Conservation (phyloP, 2,888 invertebrate species). For the Iphiclides podalirius region DNA sequence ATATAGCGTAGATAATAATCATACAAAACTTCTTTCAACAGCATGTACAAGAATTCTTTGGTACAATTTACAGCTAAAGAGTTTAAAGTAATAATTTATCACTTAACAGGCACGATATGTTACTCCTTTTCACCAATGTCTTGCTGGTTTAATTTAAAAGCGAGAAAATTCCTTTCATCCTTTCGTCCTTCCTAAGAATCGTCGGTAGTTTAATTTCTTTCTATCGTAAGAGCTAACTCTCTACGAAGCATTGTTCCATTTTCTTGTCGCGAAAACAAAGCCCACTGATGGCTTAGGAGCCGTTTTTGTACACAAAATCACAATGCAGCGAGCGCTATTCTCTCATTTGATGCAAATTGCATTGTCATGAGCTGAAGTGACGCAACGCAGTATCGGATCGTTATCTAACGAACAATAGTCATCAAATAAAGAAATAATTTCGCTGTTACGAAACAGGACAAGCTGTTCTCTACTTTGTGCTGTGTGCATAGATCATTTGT, state of each 20-base stretch:
- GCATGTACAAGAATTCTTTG: too few relatives aligned
- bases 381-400: constrained; percentile 8
- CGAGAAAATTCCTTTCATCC: too few relatives aligned
- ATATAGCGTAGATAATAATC: too few relatives aligned
- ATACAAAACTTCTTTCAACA: too few relatives aligned
- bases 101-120: too few relatives aligned
- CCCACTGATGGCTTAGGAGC: not conserved
- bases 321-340: constrained; percentile 17
- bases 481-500: not conserved
- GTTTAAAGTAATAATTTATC: too few relatives aligned
- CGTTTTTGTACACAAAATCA: constrained; percentile 18
- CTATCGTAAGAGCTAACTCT: too few relatives aligned
- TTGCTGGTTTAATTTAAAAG: too few relatives aligned
- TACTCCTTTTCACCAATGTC: too few relatives aligned
- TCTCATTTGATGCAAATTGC: constrained; percentile 20
- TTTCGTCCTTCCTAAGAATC: too few relatives aligned
- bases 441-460: constrained; percentile 3
- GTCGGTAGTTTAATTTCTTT: too few relatives aligned
- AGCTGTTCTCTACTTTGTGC: not conserved
- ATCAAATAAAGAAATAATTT: constrained; percentile 13
- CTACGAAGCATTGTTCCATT: not conserved
- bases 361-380: constrained; percentile 6
- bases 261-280: not conserved
- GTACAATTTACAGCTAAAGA: too few relatives aligned
- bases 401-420: constrained; percentile 19